phyloP scores from a whole-genome alignment of 2,113 vertebrate genomes.

The Acinonyx jubatus region DNA sequence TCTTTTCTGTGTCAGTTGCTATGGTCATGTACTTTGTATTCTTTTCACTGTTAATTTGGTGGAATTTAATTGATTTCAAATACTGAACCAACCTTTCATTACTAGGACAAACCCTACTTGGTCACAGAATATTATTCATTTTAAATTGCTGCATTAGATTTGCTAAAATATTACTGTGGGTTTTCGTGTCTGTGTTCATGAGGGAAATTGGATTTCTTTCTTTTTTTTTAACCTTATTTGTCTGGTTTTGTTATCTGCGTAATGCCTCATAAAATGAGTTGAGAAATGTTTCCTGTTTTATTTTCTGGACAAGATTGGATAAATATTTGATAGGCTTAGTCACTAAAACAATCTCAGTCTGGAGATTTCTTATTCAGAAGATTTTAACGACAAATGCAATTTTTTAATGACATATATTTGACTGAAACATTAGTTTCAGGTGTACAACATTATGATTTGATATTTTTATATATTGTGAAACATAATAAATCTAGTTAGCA shows the following conservation, averaged over 20 bases:
- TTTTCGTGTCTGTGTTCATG: not conserved
- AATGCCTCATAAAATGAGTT: not conserved
- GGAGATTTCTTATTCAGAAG: not conserved
- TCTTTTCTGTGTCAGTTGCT: not conserved
- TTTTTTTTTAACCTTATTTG: not conserved
- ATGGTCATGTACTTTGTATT: not conserved
- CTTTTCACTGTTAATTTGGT: not conserved
- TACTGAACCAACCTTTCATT: not conserved
- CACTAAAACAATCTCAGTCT: not conserved
- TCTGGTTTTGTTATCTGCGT: not conserved
- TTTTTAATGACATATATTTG: not conserved
- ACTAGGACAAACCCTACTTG: not conserved
- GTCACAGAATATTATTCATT: not conserved
- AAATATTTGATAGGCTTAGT: slow-evolving; percentile 22
- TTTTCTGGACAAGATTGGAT: not conserved
- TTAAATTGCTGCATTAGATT: not conserved
- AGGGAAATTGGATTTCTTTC: not conserved
- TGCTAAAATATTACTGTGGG: not conserved
- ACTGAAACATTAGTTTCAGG: not conserved
- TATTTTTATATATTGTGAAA: not conserved
- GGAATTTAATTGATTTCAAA: not conserved
- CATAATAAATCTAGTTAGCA: not conserved
- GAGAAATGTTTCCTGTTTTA: not conserved
- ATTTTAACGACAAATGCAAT: not conserved
- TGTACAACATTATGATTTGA: not conserved